Evolutionary conservation across 2,797 vertebrate species (phyloP).

Genomic region (Labroides dimidiatus): DNA sequence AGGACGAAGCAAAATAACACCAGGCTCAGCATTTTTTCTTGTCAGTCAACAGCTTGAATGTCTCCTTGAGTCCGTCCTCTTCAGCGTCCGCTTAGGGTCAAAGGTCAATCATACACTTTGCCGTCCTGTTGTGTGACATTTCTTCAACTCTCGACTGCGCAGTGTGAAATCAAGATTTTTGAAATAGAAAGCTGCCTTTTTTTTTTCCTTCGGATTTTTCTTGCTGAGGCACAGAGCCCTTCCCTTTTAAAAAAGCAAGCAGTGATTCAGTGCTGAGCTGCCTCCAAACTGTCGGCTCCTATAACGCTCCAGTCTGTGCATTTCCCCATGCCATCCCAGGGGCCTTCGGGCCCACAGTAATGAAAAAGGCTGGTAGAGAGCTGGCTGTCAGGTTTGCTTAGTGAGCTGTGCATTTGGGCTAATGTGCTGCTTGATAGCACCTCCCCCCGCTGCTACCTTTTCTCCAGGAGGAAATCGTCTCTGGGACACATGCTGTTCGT

Average conservation of each 20-base stretch:
- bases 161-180: constrained; percentile 51
- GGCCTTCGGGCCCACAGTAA: constrained; percentile 79
- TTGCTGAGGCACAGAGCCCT: constrained; percentile 47
- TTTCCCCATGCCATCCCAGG: constrained; percentile 78
- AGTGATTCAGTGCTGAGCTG: constrained; percentile 78
- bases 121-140: constrained; percentile 9
- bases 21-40: constrained; percentile 66
- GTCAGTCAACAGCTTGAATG: constrained; percentile 57
- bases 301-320: constrained; percentile 77
- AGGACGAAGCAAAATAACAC: constrained; percentile 66
- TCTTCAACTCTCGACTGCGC: constrained; percentile 14
- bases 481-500: constrained; percentile 79
- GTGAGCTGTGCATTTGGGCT: constrained; percentile 77
- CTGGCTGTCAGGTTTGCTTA: constrained; percentile 83
- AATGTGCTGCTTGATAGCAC: constrained; percentile 82
- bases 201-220: constrained; percentile 56
- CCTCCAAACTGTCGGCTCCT: constrained; percentile 80
- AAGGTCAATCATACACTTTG: constrained; percentile 39
- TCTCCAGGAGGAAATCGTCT: constrained; percentile 79
- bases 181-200: constrained; percentile 55
- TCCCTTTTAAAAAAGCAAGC: constrained; percentile 71
- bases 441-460: constrained; percentile 80
- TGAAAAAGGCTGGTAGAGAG: constrained; percentile 82
- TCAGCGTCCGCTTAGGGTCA: constrained; percentile 45
- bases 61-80: constrained; percentile 45